Evolutionary conservation across 64 coral and sea anemone genomes (phyloP).

Genomic region (Porites lutea): DNA sequence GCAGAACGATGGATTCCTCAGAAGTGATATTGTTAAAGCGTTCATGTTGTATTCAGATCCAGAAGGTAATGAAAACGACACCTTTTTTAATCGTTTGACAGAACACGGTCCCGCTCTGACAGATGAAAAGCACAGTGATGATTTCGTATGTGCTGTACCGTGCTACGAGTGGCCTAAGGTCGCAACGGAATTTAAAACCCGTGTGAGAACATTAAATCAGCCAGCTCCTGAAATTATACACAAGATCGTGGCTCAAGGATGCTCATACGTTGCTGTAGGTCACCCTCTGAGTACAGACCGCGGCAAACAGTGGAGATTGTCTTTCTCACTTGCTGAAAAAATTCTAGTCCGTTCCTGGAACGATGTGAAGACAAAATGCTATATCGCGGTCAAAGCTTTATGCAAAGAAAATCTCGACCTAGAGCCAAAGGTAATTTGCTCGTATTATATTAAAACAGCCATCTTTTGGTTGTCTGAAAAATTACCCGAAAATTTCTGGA

Average conservation of each 20-base stretch:
- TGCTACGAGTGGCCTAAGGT: constrained; percentile 8
- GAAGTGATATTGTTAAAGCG: neutral
- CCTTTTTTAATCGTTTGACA: neutral
- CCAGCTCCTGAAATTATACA: constrained; percentile 14
- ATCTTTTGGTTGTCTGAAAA: constrained; percentile 42
- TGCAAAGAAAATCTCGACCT: neutral
- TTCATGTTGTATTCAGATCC: neutral
- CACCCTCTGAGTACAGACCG: constrained; percentile 4
- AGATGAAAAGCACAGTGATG: neutral
- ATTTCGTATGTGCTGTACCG: neutral
- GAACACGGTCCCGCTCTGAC: constrained; percentile 8
- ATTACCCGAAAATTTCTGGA: neutral
- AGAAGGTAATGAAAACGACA: neutral
- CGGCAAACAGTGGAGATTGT: constrained; percentile 34
- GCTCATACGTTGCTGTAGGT: constrained; percentile 33
- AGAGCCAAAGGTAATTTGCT: constrained; percentile 26
- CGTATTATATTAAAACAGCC: constrained; percentile 46
- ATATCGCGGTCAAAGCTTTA: constrained; percentile 14
- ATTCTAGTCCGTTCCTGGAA: constrained; percentile 5
- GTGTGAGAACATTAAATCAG: neutral
- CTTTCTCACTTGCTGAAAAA: constrained; percentile 36
- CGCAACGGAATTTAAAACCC: neutral
- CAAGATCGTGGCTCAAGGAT: constrained; percentile 1
- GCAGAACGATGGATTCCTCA: neutral
- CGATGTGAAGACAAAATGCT: constrained; percentile 28